A percentile compares a stretch with the other conserved stretches of the same genome.
Evolutionary conservation across 2,113 vertebrate genomes (phyloP).

Genomic region (Cololabis saira): DNA sequence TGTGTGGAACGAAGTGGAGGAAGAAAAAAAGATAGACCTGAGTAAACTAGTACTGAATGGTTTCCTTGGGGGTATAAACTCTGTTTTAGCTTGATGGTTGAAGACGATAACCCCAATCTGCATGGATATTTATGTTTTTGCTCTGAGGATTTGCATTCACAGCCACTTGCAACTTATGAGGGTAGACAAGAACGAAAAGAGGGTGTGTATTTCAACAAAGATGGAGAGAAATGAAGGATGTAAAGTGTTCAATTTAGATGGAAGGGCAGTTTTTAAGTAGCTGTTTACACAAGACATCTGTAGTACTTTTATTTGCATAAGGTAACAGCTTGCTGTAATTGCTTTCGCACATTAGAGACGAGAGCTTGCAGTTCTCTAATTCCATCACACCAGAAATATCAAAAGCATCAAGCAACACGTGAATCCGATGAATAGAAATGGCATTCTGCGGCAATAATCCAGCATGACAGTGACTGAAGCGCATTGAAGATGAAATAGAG

Average conservation of each 20-base stretch:
- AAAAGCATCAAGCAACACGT: slow-evolving; percentile 10
- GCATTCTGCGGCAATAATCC: slow-evolving; percentile 24
- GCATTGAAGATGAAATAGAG: background rate
- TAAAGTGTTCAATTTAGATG: slow-evolving; percentile 21
- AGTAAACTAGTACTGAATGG: slow-evolving; percentile 48
- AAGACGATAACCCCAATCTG: slow-evolving; percentile 68
- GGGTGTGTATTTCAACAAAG: slow-evolving; percentile 33
- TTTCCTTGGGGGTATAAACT: slow-evolving; percentile 55
- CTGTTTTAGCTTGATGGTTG: slow-evolving; percentile 59
- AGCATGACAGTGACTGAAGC: background rate
- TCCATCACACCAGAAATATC: slow-evolving; percentile 24
- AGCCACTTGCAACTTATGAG: slow-evolving; percentile 63
- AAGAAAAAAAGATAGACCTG: slow-evolving; percentile 33
- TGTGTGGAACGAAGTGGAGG: slow-evolving; percentile 40
- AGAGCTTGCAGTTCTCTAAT: slow-evolving; percentile 11
- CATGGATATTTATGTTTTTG: slow-evolving; percentile 65
- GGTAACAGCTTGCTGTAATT: slow-evolving; percentile 52
- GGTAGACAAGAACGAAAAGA: slow-evolving; percentile 37
- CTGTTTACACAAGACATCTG: slow-evolving; percentile 48
- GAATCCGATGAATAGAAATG: slow-evolving; percentile 45
- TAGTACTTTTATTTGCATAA: slow-evolving; percentile 45
- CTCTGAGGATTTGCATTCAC: slow-evolving; percentile 51
- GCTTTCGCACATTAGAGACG: slow-evolving; percentile 42
- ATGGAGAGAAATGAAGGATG: slow-evolving; percentile 1
- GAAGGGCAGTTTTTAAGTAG: slow-evolving; percentile 29